Evolutionary conservation across 2,113 vertebrate species (phyloP).

Genomic region (Lates calcarifer): DNA sequence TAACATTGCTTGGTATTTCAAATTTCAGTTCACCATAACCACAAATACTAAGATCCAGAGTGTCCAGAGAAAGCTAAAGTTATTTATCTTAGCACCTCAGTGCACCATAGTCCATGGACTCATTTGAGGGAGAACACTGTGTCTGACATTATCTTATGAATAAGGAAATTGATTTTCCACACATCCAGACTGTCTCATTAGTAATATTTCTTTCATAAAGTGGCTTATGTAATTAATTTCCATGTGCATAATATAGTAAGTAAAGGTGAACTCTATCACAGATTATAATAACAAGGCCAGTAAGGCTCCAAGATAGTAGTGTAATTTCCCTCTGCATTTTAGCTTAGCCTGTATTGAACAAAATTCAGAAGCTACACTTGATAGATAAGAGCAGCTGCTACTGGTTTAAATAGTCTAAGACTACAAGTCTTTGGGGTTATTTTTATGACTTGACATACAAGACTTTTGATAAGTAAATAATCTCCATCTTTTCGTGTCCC

Average conservation of each 20-base stretch:
- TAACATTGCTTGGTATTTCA: background rate
- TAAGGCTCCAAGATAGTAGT: background rate
- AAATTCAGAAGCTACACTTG: background rate
- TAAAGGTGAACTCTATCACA: too few relatives aligned
- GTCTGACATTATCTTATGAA: background rate
- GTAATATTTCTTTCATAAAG: too few relatives aligned
- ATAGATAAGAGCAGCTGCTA: background rate
- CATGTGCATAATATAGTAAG: too few relatives aligned
- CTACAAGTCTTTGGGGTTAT: too few relatives aligned
- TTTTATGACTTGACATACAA: background rate
- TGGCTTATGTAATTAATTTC: too few relatives aligned
- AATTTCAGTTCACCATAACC: background rate
- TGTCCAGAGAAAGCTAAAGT: background rate
- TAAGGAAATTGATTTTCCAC: too few relatives aligned
- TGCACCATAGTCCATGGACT: too few relatives aligned
- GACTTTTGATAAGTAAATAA: background rate
- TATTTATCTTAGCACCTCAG: background rate
- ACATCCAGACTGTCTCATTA: too few relatives aligned
- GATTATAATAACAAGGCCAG: too few relatives aligned
- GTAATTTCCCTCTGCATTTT: background rate
- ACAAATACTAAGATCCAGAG: background rate
- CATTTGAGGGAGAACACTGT: background rate
- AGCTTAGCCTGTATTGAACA: background rate
- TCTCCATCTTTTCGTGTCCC: slow-evolving; percentile 1
- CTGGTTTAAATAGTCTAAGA: background rate